Percentiles rank a stretch among this genome's conserved stretches.
phyloP scores from a whole-genome alignment of 2,797 vertebrate species.

The Peromyscus nudipes region DNA sequence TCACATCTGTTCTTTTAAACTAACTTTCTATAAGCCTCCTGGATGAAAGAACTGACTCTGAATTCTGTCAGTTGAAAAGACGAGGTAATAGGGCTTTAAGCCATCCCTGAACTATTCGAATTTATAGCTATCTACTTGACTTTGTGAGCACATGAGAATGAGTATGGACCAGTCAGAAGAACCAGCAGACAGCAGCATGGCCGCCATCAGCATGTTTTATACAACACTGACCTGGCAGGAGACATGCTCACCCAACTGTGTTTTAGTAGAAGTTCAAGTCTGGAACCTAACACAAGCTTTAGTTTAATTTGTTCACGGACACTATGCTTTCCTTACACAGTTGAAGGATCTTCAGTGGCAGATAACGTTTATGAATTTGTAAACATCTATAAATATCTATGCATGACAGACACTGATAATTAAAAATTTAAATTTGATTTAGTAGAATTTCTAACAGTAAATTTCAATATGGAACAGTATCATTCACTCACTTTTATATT shows the following conservation, averaged over 20 bases:
- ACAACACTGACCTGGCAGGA: not conserved
- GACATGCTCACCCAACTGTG: slow-evolving; percentile 46
- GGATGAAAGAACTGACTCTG: not conserved
- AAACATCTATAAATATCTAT: slow-evolving; percentile 37
- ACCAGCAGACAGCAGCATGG: not conserved
- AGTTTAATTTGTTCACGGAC: slow-evolving; percentile 24
- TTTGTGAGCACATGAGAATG: slow-evolving; percentile 26
- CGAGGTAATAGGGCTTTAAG: slow-evolving; percentile 38
- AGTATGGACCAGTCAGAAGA: not conserved
- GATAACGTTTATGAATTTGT: slow-evolving; percentile 43
- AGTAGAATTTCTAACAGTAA: not conserved
- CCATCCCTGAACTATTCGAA: not conserved
- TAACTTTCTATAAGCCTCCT: not conserved
- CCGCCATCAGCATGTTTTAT: not conserved
- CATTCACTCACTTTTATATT: not conserved
- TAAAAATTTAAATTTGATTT: slow-evolving; percentile 50
- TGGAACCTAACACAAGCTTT: slow-evolving; percentile 45
- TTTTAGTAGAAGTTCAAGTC: slow-evolving; percentile 50
- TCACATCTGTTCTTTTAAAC: slow-evolving; percentile 1
- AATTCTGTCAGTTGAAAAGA: not conserved
- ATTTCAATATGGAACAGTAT: not conserved
- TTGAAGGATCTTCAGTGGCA: not conserved
- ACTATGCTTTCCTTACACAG: slow-evolving; percentile 39
- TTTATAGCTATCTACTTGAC: not conserved
- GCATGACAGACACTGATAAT: not conserved